These are phyloP conservation scores for Anthophora plumipes DNA, from an alignment of 2,888 invertebrate genomes.

Conservation along the genomic window DNA sequence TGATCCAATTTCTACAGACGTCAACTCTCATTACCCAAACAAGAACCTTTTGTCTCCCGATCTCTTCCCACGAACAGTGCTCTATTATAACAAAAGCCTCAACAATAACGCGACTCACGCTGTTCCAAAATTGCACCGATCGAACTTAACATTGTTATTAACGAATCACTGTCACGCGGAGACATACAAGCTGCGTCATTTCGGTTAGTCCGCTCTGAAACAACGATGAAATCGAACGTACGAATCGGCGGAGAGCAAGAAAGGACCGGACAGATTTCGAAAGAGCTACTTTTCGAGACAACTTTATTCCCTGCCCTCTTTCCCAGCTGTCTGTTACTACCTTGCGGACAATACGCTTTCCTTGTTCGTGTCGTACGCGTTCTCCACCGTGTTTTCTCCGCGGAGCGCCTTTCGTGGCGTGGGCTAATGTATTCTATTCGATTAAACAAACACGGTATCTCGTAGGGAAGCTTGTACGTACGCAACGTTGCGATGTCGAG, in stretches of 20 bases:
- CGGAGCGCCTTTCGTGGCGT: constrained; percentile 70
- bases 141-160: neutral
- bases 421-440: constrained; percentile 80
- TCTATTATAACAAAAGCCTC: too few relatives aligned
- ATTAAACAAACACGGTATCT: constrained; percentile 78
- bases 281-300: constrained; percentile 57
- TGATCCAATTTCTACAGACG: neutral
- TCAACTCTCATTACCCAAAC: neutral
- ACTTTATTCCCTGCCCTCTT: constrained; percentile 50
- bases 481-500: constrained; percentile 55
- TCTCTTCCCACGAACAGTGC: neutral
- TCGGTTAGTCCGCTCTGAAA: neutral
- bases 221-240: constrained; percentile 42
- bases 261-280: constrained; percentile 48
- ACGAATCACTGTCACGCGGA: neutral
- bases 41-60: neutral
- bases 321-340: constrained; percentile 32
- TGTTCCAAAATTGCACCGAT: neutral
- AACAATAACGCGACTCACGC: neutral
- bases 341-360: constrained; percentile 54
- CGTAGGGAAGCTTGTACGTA: constrained; percentile 67
- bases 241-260: constrained; percentile 52
- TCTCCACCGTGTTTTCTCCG: constrained; percentile 50
- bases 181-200: constrained; percentile 26
- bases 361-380: constrained; percentile 50